Percentiles rank a stretch among this genome's conserved stretches.
phyloP scores from a whole-genome alignment of 2,888 invertebrate species.

The Cyaniris semiargus region DNA sequence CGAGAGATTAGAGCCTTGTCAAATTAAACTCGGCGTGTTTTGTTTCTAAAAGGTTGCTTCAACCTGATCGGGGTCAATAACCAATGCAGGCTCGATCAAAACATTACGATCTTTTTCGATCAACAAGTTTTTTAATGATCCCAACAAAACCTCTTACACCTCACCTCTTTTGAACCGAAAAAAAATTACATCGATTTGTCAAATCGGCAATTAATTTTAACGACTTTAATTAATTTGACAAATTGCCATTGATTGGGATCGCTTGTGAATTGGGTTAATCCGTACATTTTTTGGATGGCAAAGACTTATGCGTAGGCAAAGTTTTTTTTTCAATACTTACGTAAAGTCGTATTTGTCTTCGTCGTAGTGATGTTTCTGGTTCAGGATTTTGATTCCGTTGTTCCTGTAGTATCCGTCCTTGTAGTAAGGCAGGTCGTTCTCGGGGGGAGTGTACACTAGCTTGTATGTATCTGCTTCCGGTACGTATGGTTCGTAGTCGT shows the following conservation, averaged over 20 bases:
- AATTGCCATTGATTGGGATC: constrained; percentile 12
- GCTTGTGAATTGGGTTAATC: neutral
- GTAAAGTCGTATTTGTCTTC: constrained; percentile 77
- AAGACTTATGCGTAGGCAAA: neutral
- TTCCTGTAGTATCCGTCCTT: constrained; percentile 76
- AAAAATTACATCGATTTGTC: constrained; percentile 23
- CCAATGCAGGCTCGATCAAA: neutral
- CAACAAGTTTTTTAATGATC: constrained; percentile 14
- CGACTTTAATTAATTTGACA: constrained; percentile 24
- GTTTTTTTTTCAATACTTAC: constrained; percentile 57
- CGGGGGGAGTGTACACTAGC: constrained; percentile 57
- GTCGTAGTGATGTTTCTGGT: constrained; percentile 71
- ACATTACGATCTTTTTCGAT: neutral
- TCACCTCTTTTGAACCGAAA: neutral
- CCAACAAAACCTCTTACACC: constrained; percentile 11
- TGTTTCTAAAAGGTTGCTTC: neutral
- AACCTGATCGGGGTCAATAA: constrained; percentile 19
- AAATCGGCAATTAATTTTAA: constrained; percentile 35
- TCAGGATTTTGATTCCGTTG: constrained; percentile 76
- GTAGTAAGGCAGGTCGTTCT: constrained; percentile 67
- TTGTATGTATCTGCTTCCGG: constrained; percentile 66
- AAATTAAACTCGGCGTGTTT: neutral
- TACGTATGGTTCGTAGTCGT: constrained; percentile 73
- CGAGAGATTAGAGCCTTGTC: constrained; percentile 1
- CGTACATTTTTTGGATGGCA: neutral